Base-by-base conservation (phyloP, 2,888 invertebrate species). In the Cyclophora punctaria region DNA sequence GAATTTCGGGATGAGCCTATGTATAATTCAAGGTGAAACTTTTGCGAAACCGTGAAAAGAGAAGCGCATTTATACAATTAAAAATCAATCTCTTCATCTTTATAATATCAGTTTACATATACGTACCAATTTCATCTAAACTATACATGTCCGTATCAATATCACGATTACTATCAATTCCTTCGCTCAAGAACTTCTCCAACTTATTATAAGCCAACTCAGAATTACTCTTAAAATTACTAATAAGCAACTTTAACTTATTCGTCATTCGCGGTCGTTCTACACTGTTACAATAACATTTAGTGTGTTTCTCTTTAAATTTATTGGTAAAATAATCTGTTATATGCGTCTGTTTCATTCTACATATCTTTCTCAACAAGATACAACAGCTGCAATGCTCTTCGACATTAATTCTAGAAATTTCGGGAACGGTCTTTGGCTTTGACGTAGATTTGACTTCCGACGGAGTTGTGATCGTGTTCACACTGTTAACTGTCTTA, bases 341-440 rank as follows among this genome's bases (percentile, higher is more conserved):
- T 20, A 88, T 83, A 0, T 55, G 40, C 0, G 69, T 71, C 42
- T 83, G 85, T 52, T 62, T 66, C 2, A 51, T 7, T 51, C 71
- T 81, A 4, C 66, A 66, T 40, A 83, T 77, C 40, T 62, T 78
- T 49, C 70, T 74, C 2, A 86, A 42, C 4, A 76, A 40, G 0
- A 67, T 6, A 57, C 88, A 88, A 50, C 87, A 88, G 2, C 62
- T 56, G 41, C 88, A 88, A 49, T 86, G 87, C 35, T 58, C 57
- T 3, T 45, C 47, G 20, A 20, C 20, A 20, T 20, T 20, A 20
- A 37, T 37, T 37, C 37, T 37, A 37, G 37, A 37, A 37, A 5
- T 2, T 37, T 37, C 37, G 4, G 4, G 37, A 37, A 37, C 1
- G 5, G 1, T 37, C 37, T 4, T 5, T 37, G 37, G 37, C 5